Evolutionary conservation across 2,797 vertebrate genomes (phyloP), one percentile per base, ranked within the genome.

Genomic region (Cuculus canorus): DNA sequence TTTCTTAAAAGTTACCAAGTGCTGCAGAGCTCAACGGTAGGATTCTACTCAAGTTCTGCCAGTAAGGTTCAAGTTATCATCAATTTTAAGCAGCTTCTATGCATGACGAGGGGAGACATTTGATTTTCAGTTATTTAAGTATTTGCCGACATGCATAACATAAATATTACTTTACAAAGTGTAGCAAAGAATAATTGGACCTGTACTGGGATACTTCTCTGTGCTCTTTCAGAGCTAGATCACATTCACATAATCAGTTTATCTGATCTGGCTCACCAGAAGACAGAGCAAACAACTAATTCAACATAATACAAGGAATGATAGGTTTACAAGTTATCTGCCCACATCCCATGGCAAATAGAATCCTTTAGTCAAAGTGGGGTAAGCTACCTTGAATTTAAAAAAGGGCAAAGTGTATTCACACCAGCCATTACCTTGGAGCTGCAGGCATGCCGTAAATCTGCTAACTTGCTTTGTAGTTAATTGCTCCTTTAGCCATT

Each of bases 321-420:
- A 68, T 52, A 88, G 72, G 91, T 77, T 77, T 86, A 66, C 33
- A 80, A 72, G 56, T 81, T 64, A 92, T 76, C 85, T 91, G 87
- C 54, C 82, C 85, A 43, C 24, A 75, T 64, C 48, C 68, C 79
- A 52, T 3, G 25, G 77, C 59, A 87, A 91, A 91, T 2, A 73
- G 45, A 64, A 85, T 71, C 32, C 35, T 82, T 86, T 53, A 63
- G 75, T 52, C 45, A 13, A 48, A 60, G 39, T n/a, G 15, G 45
- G 64, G 25, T 78, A 66, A 68, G 45, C 23, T 9, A 77, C 56
- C 68, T 56, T 60, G 84, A 87, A 73, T 80, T 89, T 77, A 70
- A 33, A 85, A 39, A 17, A 60, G 48, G 60, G 17, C 45, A 16
- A 39, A 37, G 47, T 43, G 24, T 32, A 65, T 35, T 84, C 82